A percentile compares a stretch with the other conserved stretches of the same genome.
Evolutionary conservation across 2,113 vertebrate genomes (phyloP).

Genomic region (Hyaena hyaena): DNA sequence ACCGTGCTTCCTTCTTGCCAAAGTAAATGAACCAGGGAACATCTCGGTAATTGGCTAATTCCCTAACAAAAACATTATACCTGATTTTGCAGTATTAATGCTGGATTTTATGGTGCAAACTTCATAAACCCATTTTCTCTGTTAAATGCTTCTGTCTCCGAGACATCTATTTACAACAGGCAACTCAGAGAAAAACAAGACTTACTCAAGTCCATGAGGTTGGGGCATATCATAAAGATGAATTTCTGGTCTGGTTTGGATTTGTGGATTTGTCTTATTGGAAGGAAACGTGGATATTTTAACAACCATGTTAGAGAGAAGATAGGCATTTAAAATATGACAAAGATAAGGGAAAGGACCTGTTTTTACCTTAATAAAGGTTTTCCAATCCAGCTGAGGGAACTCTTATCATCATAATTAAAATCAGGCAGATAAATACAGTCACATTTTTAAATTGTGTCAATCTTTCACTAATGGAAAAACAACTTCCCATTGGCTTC

Average conservation of each 20-base stretch:
- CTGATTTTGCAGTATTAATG: background rate
- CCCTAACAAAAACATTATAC: background rate
- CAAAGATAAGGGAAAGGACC: background rate
- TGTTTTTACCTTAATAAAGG: background rate
- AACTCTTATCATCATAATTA: slow-evolving; percentile 26
- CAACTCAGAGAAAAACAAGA: background rate
- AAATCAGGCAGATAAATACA: slow-evolving; percentile 14
- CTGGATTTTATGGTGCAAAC: background rate
- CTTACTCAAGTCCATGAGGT: background rate
- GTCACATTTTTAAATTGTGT: slow-evolving; percentile 32
- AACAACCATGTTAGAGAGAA: background rate
- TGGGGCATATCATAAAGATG: background rate
- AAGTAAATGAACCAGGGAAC: background rate
- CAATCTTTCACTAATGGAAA: background rate
- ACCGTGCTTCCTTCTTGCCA: background rate
- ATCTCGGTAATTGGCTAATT: background rate
- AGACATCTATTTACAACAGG: background rate
- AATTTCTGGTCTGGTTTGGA: background rate
- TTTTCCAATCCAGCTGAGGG: background rate
- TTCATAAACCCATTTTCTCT: background rate
- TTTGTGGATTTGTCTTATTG: background rate
- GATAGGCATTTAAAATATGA: background rate
- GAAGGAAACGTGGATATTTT: background rate
- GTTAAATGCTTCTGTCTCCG: background rate
- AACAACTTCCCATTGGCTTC: background rate